These are phyloP conservation scores for Blastobasis lacticolella DNA, from an alignment of 2,888 invertebrate genomes.

Conservation along the genomic window DNA sequence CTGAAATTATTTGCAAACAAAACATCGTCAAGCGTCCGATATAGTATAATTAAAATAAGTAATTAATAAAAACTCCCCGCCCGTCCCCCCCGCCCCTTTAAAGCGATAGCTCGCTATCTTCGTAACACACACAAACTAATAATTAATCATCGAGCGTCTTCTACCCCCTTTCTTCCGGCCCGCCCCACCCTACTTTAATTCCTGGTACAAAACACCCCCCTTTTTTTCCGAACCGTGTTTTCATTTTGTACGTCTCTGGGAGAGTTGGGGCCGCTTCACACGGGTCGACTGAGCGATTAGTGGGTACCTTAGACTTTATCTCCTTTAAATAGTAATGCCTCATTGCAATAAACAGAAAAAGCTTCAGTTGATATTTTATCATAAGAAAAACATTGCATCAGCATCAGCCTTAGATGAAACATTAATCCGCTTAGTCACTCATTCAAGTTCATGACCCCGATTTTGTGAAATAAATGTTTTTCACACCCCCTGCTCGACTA, in stretches of 20 bases:
- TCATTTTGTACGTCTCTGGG: constrained; percentile 59
- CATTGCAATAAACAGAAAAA: no score
- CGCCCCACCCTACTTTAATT: constrained; percentile 58
- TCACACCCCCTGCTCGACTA: no score
- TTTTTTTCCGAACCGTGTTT: constrained; percentile 61
- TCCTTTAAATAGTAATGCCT: no score
- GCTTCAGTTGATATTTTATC: no score
- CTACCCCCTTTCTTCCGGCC: constrained; percentile 29
- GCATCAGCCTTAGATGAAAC: no score
- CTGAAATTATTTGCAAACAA: no score
- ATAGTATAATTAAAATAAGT: constrained; percentile 23
- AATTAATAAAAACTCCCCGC: constrained; percentile 28
- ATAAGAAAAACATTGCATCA: no score
- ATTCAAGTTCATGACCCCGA: no score
- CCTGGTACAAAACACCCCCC: constrained; percentile 52
- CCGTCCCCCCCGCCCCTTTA: constrained; percentile 12
- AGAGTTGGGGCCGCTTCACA: constrained; percentile 2
- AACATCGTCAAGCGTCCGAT: no score
- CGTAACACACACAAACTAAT: constrained; percentile 70
- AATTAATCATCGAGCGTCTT: constrained; percentile 72
- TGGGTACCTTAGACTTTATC: no score
- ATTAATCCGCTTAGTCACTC: no score
- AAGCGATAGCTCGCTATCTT: constrained; percentile 43
- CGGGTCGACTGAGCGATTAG: neutral
- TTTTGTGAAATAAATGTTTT: no score